Evolutionary conservation across 2,113 vertebrate genomes (phyloP), one percentile per base, ranked within the genome.

Genomic region (Empidonax traillii): DNA sequence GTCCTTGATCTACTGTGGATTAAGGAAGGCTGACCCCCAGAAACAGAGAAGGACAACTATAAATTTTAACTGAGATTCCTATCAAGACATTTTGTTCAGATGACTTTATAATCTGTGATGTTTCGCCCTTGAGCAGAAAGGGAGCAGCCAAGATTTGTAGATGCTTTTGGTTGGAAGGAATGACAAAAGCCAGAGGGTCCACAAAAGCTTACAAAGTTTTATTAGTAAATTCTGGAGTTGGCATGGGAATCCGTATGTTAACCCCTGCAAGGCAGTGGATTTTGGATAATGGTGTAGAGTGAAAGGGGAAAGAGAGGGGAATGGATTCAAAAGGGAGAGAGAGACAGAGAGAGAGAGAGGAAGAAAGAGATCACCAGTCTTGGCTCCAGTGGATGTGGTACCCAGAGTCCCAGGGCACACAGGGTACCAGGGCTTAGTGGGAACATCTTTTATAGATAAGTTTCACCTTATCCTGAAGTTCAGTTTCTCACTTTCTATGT

Each of bases 131-230:
- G 18, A 33, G 22, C 8, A 10, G 22, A 51, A 52, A 18, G 15
- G 24, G 12, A 66, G 5, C 12, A 51, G 31, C 5, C 17, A 51
- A 37, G 22, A 22, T 6, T 51, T 0, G 0, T 15, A 10, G 21
- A 23, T 15, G 4, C 11, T 44, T 12, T 4, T 19, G 22, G 21
- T 2, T 41, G 35, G 35, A 73, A 51, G 8, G 31, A 58, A 33
- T 0, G 1, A 37, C 14, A 9, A 20, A 74, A 44, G 14, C 18
- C 31, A 51, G 19, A 51, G 35, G 7, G 10, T 28, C 7, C 5
- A 15, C 7, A 23, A 73, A 81, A 20, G 6, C 18, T 31, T 31
- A 31, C 11, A n/a, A 14, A 15, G 16, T 66, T 55, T 73, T 33
- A 37, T 37, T 9, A 9, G 3, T 28, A 66, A 58, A 51, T 33